phyloP scores from a whole-genome alignment of 92 coral and sea anemone genomes.

The Heteractis magnifica region DNA sequence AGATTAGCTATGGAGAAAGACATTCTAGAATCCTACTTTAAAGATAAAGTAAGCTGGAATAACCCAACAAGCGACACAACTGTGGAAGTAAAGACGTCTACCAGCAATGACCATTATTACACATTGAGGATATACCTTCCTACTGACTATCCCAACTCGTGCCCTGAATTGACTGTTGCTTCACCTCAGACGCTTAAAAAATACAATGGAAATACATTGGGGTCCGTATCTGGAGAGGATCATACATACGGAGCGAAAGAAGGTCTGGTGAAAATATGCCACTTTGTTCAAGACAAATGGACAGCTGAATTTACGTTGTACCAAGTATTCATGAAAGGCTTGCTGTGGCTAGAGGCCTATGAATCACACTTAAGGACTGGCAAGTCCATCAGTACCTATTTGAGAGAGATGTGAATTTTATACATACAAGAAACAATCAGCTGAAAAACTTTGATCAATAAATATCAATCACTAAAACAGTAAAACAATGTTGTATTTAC shows the following conservation, averaged over 20 bases:
- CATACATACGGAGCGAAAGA: slow-evolving; percentile 49
- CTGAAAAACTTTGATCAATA: background rate
- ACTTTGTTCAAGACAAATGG: slow-evolving; percentile 44
- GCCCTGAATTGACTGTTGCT: slow-evolving; percentile 68
- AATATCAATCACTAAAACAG: background rate
- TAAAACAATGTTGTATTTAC: background rate
- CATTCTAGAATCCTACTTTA: slow-evolving; percentile 58
- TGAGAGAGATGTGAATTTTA: slow-evolving; percentile 47
- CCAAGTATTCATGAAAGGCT: slow-evolving; percentile 78
- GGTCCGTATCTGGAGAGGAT: slow-evolving; percentile 10
- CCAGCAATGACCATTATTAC: slow-evolving; percentile 52
- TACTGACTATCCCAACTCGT: slow-evolving; percentile 60
- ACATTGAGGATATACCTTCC: slow-evolving; percentile 69
- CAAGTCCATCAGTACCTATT: slow-evolving; percentile 35
- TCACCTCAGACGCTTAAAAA: slow-evolving; percentile 43
- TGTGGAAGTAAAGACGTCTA: slow-evolving; percentile 52
- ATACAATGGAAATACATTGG: slow-evolving; percentile 27
- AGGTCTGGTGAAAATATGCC: slow-evolving; percentile 45
- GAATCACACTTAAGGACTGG: slow-evolving; percentile 78
- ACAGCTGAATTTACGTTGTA: slow-evolving; percentile 56
- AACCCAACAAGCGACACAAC: slow-evolving; percentile 58
- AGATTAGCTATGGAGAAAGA: slow-evolving; percentile 64
- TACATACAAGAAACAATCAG: background rate
- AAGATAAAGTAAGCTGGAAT: slow-evolving; percentile 60
- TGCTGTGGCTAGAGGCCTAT: slow-evolving; percentile 86